Evolutionary conservation across 2,113 vertebrate species (phyloP).

Genomic region (Pomatorhinus ruficollis): DNA sequence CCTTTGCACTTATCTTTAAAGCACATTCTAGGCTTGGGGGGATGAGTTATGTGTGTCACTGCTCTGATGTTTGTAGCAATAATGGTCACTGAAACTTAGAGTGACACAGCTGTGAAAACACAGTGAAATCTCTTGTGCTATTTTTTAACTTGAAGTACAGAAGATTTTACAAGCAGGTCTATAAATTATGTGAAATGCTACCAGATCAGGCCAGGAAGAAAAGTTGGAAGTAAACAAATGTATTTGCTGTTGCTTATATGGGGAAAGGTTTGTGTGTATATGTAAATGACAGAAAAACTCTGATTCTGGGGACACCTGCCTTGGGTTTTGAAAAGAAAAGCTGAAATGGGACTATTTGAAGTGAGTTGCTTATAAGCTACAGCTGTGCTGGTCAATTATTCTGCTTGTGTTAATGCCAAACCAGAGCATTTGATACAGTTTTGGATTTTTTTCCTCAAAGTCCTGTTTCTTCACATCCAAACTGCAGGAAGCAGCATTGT

Average conservation of each 20-base stretch:
- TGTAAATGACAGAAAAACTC: not conserved
- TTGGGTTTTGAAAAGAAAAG: not conserved
- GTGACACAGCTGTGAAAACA: not conserved
- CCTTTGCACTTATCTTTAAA: not conserved
- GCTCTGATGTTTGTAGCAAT: not conserved
- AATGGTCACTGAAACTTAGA: not conserved
- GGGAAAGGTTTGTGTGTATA: not conserved
- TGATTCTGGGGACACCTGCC: not conserved
- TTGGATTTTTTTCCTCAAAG: not conserved
- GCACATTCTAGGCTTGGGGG: accelerated
- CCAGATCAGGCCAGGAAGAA: not conserved
- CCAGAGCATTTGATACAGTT: not conserved
- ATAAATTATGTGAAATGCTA: not conserved
- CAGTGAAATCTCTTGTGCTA: accelerated
- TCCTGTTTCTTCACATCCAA: not conserved
- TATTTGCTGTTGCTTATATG: not conserved
- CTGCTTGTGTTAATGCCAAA: not conserved
- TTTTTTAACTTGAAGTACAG: not conserved
- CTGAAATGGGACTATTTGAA: not conserved
- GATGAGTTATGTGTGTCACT: not conserved
- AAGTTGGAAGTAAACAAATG: not conserved
- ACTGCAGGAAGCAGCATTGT: not conserved
- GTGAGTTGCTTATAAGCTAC: not conserved
- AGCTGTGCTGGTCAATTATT: not conserved
- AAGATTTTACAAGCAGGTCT: not conserved